These are phyloP conservation scores for Theretra japonica DNA, from an alignment of 2,888 invertebrate genomes.

Conservation along the genomic window DNA sequence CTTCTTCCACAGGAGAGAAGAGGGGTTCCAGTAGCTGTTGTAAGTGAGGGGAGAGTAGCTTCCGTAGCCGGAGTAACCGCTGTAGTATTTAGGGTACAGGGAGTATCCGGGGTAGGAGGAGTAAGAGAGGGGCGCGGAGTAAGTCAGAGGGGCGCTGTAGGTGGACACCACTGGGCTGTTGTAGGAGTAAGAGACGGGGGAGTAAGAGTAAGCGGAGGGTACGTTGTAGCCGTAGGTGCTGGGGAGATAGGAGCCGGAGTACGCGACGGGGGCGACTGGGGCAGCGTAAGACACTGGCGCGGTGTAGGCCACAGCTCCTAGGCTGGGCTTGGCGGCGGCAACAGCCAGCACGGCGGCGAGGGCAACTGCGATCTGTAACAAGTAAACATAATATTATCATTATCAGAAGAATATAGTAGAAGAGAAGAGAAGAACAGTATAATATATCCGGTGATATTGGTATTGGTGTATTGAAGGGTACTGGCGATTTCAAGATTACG, in stretches of 20 bases:
- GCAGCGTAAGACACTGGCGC: constrained; percentile 9
- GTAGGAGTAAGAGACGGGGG: constrained; percentile 29
- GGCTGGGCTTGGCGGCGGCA: constrained; percentile 28
- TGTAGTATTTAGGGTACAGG: constrained; percentile 32
- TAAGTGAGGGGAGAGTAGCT: constrained; percentile 26
- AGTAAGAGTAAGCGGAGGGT: constrained; percentile 24
- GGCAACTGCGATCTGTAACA: constrained; percentile 24
- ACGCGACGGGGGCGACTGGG: constrained; percentile 30
- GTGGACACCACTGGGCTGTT: constrained; percentile 28
- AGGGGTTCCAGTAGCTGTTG: constrained; percentile 24
- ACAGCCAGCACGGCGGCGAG: constrained; percentile 39
- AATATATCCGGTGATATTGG: too few species aligned
- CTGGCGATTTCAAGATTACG: too few species aligned
- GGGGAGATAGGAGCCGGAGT: constrained; percentile 29
- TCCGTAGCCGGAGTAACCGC: constrained; percentile 34
- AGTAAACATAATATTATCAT: neutral
- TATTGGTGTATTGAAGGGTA: too few species aligned
- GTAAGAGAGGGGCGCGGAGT: constrained; percentile 32
- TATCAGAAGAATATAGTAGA: too few species aligned
- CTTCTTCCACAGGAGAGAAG: constrained; percentile 32
- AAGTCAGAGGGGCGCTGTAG: constrained; percentile 25
- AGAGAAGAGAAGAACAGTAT: too few species aligned
- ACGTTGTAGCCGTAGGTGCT: constrained; percentile 25
- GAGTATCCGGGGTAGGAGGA: constrained; percentile 33
- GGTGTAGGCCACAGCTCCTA: constrained; percentile 26